Evolutionary conservation across 2,888 invertebrate genomes (phyloP), one percentile per base, ranked within the genome.

Genomic region (Cepaea hortensis): DNA sequence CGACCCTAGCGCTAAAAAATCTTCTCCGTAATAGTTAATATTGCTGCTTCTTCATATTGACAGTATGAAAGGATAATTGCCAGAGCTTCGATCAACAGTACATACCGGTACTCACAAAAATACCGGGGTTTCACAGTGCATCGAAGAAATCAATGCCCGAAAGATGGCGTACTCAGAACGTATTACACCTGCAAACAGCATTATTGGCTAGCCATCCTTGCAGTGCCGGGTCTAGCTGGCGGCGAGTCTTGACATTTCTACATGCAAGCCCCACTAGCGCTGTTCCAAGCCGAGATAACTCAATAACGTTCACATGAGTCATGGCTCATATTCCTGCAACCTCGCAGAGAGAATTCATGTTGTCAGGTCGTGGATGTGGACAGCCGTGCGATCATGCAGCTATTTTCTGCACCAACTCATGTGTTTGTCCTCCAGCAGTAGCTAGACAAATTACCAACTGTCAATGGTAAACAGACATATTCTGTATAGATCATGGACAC

Each of bases 171-270:
- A 79, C 61, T 79, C 62, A 61, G 79, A n/a, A 79, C 79, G 62
- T 35, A 62, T 79, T 79, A 79, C 35, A 79, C 79, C 79, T 62
- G 79, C 62, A 79, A 79, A 79, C 62, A 18, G 61, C 62, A 79
- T 79, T 79, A 79, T 62, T 79, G 62, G 61, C 15, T 62, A 35
- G 13, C 18, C 62, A 46, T 79, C 35, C 62, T 50, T 48, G 18
- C 68, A 70, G 13, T 20, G 46, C 46, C 48, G 20, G 5, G n/a
- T 81, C 70, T 70, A 70, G 81, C 68, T 81, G 20, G 55, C 48
- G 79, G 79, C 79, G 13, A 62, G 62, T 79, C 79, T 79, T 79
- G 62, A 79, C 79, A 79, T 79, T 79, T 79, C 62, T 79, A 35
- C 62, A 62, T 79, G 35, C 62, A 13, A 62, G 79, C 23, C 3